phyloP scores from a whole-genome alignment of 1,140 invertebrate genomes.

The Drosophila cardini region DNA sequence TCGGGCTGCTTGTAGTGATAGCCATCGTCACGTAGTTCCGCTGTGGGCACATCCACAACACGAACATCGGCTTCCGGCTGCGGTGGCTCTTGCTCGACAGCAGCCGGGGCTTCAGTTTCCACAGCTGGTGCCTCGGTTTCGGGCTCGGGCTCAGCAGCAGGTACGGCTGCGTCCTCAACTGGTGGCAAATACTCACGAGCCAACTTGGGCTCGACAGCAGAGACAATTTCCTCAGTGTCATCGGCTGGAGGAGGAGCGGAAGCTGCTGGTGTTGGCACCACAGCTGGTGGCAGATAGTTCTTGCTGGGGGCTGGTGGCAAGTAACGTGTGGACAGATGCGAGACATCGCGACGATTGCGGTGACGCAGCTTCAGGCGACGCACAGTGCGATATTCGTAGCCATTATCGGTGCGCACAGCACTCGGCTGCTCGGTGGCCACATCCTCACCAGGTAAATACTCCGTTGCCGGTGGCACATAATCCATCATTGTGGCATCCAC shows the following conservation, averaged over 20 bases:
- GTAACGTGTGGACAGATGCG: slow-evolving; percentile 60
- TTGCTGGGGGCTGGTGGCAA: slow-evolving; percentile 60
- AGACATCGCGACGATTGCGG: slow-evolving; percentile 74
- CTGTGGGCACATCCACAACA: slow-evolving; percentile 66
- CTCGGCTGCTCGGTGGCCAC: slow-evolving; percentile 38
- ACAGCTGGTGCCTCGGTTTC: slow-evolving; percentile 49
- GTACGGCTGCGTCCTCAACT: slow-evolving; percentile 28
- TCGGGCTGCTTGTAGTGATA: slow-evolving; percentile 75
- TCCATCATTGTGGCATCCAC: slow-evolving; percentile 50
- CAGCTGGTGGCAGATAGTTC: slow-evolving; percentile 67
- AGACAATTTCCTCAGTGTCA: slow-evolving; percentile 69
- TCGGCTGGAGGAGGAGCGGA: slow-evolving; percentile 42
- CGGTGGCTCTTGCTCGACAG: slow-evolving; percentile 24
- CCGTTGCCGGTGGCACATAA: slow-evolving; percentile 53
- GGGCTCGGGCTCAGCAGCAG: slow-evolving; percentile 11
- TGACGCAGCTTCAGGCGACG: slow-evolving; percentile 71
- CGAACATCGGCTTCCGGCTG: slow-evolving; percentile 48
- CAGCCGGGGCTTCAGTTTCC: slow-evolving; percentile 40
- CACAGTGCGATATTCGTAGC: slow-evolving; percentile 77
- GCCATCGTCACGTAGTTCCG: slow-evolving; percentile 62
- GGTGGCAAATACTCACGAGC: slow-evolving; percentile 73
- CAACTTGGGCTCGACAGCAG: slow-evolving; percentile 63
- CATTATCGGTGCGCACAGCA: slow-evolving; percentile 57
- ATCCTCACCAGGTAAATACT: slow-evolving; percentile 24
- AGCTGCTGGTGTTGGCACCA: slow-evolving; percentile 23